These are phyloP conservation scores for Calliopsis andreniformis DNA, from an alignment of 1,140 invertebrate species.

Conservation along the genomic window DNA sequence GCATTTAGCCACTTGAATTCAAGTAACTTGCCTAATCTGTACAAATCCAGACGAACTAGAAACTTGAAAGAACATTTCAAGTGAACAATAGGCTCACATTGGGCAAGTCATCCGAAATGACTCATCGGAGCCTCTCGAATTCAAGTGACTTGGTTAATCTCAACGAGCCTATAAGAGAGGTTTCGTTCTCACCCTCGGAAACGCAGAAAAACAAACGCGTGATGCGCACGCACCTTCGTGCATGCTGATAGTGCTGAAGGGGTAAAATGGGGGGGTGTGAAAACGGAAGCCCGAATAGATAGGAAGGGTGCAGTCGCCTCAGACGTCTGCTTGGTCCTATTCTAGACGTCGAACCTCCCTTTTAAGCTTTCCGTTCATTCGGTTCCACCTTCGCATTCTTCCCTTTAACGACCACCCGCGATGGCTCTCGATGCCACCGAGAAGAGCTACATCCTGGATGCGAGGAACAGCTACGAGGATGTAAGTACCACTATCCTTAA, in stretches of 20 bases:
- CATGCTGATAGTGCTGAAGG: conserved; percentile 2
- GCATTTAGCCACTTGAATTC: too few relatives aligned
- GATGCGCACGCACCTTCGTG: conserved; percentile 37
- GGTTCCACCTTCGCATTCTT: conserved; percentile 37
- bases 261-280: conserved; percentile 2
- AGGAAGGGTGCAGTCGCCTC: conserved; percentile 53
- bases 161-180: neutral
- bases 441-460: conserved; percentile 80
- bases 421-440: conserved; percentile 70
- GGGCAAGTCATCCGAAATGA: too few relatives aligned
- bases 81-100: too few relatives aligned
- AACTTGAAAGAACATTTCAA: too few relatives aligned
- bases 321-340: conserved; percentile 52
- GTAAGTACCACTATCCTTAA: conserved; percentile 66
- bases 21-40: too few relatives aligned
- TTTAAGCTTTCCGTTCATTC: conserved; percentile 57
- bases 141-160: too few relatives aligned
- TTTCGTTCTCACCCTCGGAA: neutral
- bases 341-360: conserved; percentile 45
- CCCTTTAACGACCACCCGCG: conserved; percentile 5
- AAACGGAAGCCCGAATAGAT: conserved; percentile 30
- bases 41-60: too few relatives aligned
- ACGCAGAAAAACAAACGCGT: conserved; percentile 12
- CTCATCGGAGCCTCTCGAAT: too few relatives aligned
- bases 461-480: conserved; percentile 75